Percentiles rank a stretch among this genome's conserved stretches.
These are phyloP conservation scores for Pipistrellus pygmaeus DNA, from an alignment of 2,797 vertebrate species.

Conservation along the genomic window DNA sequence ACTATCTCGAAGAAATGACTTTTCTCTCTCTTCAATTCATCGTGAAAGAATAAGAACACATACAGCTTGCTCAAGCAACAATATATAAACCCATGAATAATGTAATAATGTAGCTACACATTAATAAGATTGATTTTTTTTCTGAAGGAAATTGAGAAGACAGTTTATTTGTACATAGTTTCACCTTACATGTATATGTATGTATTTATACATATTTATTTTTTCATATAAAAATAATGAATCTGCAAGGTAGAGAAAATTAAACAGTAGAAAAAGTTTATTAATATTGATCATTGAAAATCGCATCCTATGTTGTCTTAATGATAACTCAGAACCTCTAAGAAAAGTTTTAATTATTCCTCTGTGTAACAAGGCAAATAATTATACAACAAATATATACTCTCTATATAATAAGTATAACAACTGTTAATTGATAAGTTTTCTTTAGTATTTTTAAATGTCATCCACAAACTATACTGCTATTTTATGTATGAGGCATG, in stretches of 20 bases:
- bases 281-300: background rate
- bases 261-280: background rate
- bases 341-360: background rate
- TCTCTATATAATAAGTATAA: background rate
- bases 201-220: background rate
- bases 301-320: background rate
- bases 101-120: background rate
- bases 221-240: constrained; percentile 16
- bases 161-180: background rate
- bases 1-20: background rate
- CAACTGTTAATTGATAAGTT: background rate
- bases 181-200: background rate
- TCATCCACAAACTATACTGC: background rate
- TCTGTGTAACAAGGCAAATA: background rate
- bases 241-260: background rate
- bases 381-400: background rate
- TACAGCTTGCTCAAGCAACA: background rate
- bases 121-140: background rate
- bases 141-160: background rate
- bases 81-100: background rate
- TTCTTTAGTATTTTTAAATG: background rate
- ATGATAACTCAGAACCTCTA: background rate
- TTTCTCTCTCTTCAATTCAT: background rate
- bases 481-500: background rate
- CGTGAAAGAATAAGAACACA: background rate